Base-by-base conservation (phyloP, 2,888 invertebrate genomes). In the Lampropteryx suffumata region DNA sequence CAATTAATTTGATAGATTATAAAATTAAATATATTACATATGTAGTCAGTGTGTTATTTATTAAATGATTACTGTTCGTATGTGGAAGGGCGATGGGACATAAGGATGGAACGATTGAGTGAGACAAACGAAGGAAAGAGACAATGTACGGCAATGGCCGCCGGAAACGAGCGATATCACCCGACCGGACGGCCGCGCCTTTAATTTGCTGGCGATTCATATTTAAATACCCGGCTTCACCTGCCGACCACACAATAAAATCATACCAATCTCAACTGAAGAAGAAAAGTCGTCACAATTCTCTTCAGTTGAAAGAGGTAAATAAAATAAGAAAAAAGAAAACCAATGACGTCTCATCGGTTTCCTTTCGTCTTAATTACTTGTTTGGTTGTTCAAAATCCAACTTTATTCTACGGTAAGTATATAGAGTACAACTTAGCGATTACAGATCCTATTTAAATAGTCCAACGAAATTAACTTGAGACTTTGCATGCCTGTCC, bases 181-280 rank as follows among this genome's bases (percentile, higher is more conserved):
- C 53, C 48, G 48, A 40, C 48, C 61, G 64, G 62, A 35, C 57
- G 56, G 51, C 33, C 28, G 59, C 50, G 57, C 36, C 64, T 48
- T 48, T 29, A n/a, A 14, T 48, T 28, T 40, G 48, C 53, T 53
- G 53, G 53, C 53, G 51, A 46, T 43, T 39, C 27, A 39, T 29
- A 34, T 28, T 21, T 10, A 36, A n/a, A 24, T 26, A 37, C 42
- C 49, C 47, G 34, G 34, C 13, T 28, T 37, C 42, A 52, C 41
- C 33, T 40, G 44, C 41, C 45, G 26, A 37, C 50, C 43, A 51
- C 41, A 46, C 43, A 21, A 5, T 21, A 3, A 21, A 21, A 21
- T 7, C 11, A n/a, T 7, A 36, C 34, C 34, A 24, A 17, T 26
- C 11, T 14, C 24, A 35, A 33, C 51, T 45, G 5, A 33, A 42